Base-by-base conservation (phyloP, 1,140 invertebrate species). In the Drosophila lacertosa region DNA sequence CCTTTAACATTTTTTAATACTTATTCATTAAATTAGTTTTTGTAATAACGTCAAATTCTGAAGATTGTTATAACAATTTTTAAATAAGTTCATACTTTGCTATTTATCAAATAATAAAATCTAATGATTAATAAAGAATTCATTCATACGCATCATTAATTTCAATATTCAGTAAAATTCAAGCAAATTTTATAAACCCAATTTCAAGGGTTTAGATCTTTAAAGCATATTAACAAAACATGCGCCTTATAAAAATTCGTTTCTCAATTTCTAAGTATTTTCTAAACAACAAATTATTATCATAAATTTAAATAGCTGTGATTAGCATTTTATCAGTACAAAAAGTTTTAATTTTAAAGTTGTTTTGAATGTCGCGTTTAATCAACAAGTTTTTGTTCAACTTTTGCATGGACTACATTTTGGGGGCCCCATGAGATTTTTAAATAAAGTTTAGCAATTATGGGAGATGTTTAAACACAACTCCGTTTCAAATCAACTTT, bases 401-500 rank as follows among this genome's bases (percentile, higher is more conserved):
- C 33, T 35, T 35, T 35, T 13, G 4, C 33, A 1, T n/a, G 13
- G 33, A n/a, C 11, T n/a, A n/a, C 0, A 13, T 13, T 13, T 35
- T 13, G 4, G 2, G 4, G 11, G 32, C 0, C 11, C 11, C 33
- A 35, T 5, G 33, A 35, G n/a, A 35, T 13, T 35, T 35, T 35
- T 35, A 35, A 13, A n/a, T 10, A 4, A 4, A 35, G 10, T 15
- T 26, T 6, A 3, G 22, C 26, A 29, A 29, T 10, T 48, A 10
- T 32, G 13, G 6, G 13, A 44, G 5, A 44, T 44, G 20, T 24
- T 44, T 22, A 4, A 29, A 29, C 22, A 1, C 10, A 29, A 11
- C 15, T 57, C 15, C 10, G 10, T 20, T 64, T 54, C 18, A 39
- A 64, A 48, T 33, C 24, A 40, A 40, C 24, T 48, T 40, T 63